phyloP scores from a whole-genome alignment of 1,140 invertebrate genomes.

The Sminthurides bifidus region DNA sequence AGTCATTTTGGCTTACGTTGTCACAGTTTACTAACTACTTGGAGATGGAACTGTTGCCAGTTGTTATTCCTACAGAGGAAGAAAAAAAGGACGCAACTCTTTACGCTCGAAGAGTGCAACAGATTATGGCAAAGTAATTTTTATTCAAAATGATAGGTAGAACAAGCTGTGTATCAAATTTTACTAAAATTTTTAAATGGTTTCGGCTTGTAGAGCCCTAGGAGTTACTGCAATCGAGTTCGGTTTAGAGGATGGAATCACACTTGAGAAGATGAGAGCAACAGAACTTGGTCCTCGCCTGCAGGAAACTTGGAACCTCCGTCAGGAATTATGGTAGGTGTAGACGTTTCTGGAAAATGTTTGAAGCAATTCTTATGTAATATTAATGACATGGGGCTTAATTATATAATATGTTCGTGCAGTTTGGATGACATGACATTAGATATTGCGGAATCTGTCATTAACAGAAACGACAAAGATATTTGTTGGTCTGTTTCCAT shows the following conservation, averaged over 20 bases:
- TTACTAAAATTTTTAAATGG: not conserved
- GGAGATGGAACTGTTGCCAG: conserved; percentile 89
- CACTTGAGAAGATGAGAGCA: conserved; percentile 6
- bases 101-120: conserved; percentile 79
- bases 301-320: conserved; percentile 3
- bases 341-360: too few species aligned
- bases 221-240: conserved; percentile 78
- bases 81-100: conserved; percentile 78
- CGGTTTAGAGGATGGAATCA: conserved; percentile 63
- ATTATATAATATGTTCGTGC: too few species aligned
- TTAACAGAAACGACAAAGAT: too few species aligned
- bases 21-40: conserved; percentile 79
- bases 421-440: too few species aligned
- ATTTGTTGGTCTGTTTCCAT: not conserved
- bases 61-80: conserved; percentile 73
- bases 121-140: conserved; percentile 80
- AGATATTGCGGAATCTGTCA: too few species aligned
- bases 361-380: too few species aligned
- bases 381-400: too few species aligned
- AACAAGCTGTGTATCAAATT: not conserved
- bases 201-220: conserved; percentile 52
- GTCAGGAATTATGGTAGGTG: conserved; percentile 12
- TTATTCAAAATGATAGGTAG: conserved; percentile 16
- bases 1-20: conserved; percentile 77
- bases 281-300: conserved; percentile 2